Conservation (phyloP, 2,888 invertebrate genomes). For the Meghimatium bilineatum region DNA sequence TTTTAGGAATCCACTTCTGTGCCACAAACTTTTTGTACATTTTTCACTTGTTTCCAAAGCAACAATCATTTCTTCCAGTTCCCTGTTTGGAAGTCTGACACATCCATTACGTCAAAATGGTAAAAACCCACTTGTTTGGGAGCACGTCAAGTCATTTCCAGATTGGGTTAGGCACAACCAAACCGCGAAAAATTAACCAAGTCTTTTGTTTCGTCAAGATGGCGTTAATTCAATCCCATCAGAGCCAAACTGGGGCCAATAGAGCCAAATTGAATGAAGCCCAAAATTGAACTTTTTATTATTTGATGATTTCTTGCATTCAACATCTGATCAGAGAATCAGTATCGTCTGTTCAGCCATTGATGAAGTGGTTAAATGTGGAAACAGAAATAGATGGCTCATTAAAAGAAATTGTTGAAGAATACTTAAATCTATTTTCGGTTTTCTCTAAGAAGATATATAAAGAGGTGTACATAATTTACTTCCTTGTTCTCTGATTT, state of each 20-base stretch:
- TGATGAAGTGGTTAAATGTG: too few species aligned
- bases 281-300: constrained; percentile 14
- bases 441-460: too few species aligned
- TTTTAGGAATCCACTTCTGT: too few species aligned
- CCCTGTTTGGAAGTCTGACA: background rate
- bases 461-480: too few species aligned
- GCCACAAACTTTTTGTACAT: too few species aligned
- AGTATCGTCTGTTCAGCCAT: background rate
- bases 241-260: background rate
- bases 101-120: background rate
- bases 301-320: background rate
- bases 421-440: too few species aligned
- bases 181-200: constrained; percentile 25
- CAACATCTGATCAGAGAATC: background rate
- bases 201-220: constrained; percentile 30
- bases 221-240: constrained; percentile 25
- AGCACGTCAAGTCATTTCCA: background rate
- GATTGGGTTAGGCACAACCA: constrained; percentile 8
- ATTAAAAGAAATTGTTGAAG: too few species aligned
- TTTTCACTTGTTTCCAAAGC: too few species aligned
- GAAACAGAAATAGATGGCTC: background rate
- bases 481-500: too few species aligned
- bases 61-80: background rate
- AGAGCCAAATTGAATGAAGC: constrained; percentile 5
- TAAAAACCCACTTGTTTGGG: background rate